Base-by-base conservation (phyloP, 2,888 invertebrate species). In the Diaperis boleti region DNA sequence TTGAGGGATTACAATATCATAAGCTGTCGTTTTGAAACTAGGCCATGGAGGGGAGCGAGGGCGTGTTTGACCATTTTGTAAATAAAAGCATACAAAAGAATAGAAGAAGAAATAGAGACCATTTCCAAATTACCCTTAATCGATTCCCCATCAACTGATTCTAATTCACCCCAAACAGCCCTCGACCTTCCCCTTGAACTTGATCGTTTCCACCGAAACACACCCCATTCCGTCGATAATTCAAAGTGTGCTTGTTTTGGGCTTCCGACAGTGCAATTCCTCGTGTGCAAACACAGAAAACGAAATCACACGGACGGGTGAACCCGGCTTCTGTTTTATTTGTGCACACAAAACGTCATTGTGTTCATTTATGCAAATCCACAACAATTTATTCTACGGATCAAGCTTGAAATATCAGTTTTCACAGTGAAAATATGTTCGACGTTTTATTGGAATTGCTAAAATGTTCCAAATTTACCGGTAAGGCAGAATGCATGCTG, bases 351-450 rank as follows among this genome's bases (percentile, higher is more conserved):
- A 29, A 47, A 13, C 13, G 14, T 31, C 17, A 15, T 47, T 47
- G 17, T 35, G 15, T 49, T 35, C 31, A 35, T 49, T 49, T 33
- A 49, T 49, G 49, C 18, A 49, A 49, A 49, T 35, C 18, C 35
- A 33, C 33, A 35, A 2, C 49, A 49, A 49, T 49, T 33, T 35
- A 18, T 33, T 49, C 35, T 18, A 44, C 20, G 20, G 22, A 18
- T 44, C 11, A 10, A 44, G 14, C 11, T 41, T 44, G 22, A 13
- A 13, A 44, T 44, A 44, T 20, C 26, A 11, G 13, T 18, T 44
- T 11, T 18, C 22, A 44, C 22, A 44, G 8, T 13, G 44, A 33
- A 13, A 33, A 4, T 1, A 2, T 5, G n/a, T 33, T 33, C 11
- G 33, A 13, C 33, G 33, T 10, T 33, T 33, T 33, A 13, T 1